Evolutionary conservation across 2,888 invertebrate genomes (phyloP), one percentile per base, ranked within the genome.

Genomic region (Ornithoptera priamus): DNA sequence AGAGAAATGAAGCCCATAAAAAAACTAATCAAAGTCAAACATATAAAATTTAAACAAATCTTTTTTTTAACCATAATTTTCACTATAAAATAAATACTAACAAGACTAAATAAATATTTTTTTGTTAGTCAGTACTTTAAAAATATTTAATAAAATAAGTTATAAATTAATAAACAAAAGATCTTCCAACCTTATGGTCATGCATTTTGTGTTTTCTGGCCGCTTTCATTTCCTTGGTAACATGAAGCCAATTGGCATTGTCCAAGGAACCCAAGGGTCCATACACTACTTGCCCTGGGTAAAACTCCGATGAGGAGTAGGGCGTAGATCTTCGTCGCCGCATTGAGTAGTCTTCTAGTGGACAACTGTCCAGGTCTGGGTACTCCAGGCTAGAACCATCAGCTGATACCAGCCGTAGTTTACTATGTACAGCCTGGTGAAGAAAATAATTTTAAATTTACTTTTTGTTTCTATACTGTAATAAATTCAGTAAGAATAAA

Each of bases 241-340:
- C 94, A 70, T 95, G 94, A 30, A 97, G 90, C 96, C 98, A 97
- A 80, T 95, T 95, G 1, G 97, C 96, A 72, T 94, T 95, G 77
- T 97, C 96, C 69, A 97, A 89, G 60, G 95, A 94, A 20, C 95
- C 95, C 30, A 96, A 87, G 0, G 95, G 94, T 0, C 97, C 97
- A 80, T 94, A 94, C 60, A 97, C 93, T 75, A 95, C 94, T 73
- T 92, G 92, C 0, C 91, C 92, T 0, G 92, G 92, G 72, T 92
- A 92, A 81, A 87, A 92, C 77, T 92, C 92, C 1, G 92, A 89
- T 1, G 92, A 89, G 3, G 90, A 88, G 77, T 92, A 92, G 1
- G 90, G 89, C 0, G 91, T 89, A 59, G 89, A 86, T 18, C 90
- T 93, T 66, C 95, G 94, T 74, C 95, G 93, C 70, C 95, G 94